Conservation (phyloP, 2,888 invertebrate genomes). For the Cephus nigrinus region DNA sequence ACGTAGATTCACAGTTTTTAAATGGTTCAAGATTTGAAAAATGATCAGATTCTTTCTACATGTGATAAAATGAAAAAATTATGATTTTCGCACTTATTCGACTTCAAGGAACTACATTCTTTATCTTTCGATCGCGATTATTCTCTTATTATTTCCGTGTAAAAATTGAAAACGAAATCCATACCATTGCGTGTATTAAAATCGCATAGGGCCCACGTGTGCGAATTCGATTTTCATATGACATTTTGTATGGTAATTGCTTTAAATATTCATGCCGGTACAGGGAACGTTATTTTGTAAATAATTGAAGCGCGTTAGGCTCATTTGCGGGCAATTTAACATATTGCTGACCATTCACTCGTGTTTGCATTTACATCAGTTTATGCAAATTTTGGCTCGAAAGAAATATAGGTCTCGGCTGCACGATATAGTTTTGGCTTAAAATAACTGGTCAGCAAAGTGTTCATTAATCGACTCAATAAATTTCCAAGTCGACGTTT, state of each 20-base stretch:
- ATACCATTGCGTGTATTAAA: background rate
- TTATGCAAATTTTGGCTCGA: too few relatives aligned
- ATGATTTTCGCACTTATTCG: background rate
- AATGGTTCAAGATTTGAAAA: background rate
- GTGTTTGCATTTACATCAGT: too few relatives aligned
- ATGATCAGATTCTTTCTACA: background rate
- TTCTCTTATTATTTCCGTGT: background rate
- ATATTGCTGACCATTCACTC: too few relatives aligned
- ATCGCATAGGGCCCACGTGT: background rate
- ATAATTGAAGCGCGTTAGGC: background rate
- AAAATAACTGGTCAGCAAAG: too few relatives aligned
- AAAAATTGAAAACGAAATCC: background rate
- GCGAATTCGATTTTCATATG: background rate
- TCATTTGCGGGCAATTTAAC: background rate
- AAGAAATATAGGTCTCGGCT: too few relatives aligned
- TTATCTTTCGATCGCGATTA: too few relatives aligned
- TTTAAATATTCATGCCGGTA: slow-evolving; percentile 31
- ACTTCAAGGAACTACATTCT: background rate
- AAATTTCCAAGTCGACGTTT: background rate
- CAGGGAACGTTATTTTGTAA: slow-evolving; percentile 35
- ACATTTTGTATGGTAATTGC: background rate
- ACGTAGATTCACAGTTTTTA: background rate
- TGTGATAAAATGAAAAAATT: background rate
- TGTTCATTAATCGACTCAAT: background rate
- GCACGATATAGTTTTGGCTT: too few relatives aligned